Evolutionary conservation across 2,888 invertebrate genomes (phyloP), one percentile per base, ranked within the genome.

Genomic region (Tridacna gigas): DNA sequence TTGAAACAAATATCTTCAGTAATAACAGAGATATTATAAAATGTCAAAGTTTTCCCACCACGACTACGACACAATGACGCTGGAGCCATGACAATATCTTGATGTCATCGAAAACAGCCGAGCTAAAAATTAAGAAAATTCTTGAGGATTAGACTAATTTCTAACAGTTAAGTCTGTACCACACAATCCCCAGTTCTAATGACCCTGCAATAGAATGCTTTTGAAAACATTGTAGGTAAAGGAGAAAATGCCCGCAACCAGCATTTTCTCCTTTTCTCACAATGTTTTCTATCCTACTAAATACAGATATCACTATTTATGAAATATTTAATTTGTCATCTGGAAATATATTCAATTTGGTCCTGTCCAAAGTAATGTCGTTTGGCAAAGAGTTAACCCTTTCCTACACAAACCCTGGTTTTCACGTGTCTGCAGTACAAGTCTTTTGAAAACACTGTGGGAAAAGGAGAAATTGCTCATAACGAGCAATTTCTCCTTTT

Each of bases 381-480:
- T n/a, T n/a, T n/a, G n/a, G n/a, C n/a, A n/a, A n/a, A n/a, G n/a
- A 56, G 5, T 56, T 20, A 56, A 56, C 56, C 56, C 20, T 56
- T 56, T 56, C 56, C 56, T 11, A 15, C 2, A 56, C 20, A 56
- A 15, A 9, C 18, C 15, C 56, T 20, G 18, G 15, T 56, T 56
- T 56, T 15, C 3, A 56, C 56, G 9, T 15, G 9, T 37, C 18
- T 56, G 56, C 56, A 56, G 56, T 20, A 56, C 18, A 56, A 15
- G 20, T 20, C 18, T 15, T 56, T 56, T 56, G 9, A 56, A 56
- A 56, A 56, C 56, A 56, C 56, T 56, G 56, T 20, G 37, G n/a
- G 18, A 56, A 56, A 56, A 15, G 56, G 56, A 56, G 56, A 56
- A 56, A 56, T 56, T 56, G 56, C 56, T 56, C 56, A 56, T 56